Evolutionary conservation across 2,888 invertebrate species (phyloP), one percentile per base, ranked within the genome.

Genomic region (Sphaerophoria taeniata): DNA sequence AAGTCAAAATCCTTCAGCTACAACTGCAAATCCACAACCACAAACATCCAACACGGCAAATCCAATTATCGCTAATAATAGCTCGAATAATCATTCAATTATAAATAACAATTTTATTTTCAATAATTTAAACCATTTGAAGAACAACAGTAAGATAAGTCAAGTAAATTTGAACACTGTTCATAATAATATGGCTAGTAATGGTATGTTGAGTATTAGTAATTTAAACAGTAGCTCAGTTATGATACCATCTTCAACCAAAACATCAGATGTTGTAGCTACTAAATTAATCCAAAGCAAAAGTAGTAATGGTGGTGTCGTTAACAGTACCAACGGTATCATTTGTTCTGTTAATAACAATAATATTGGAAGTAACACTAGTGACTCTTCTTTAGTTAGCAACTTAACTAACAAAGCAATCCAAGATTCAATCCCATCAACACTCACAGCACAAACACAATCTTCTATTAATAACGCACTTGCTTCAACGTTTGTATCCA

Each of bases 351-450:
- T 63, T 45, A 87, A 72, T 74, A 86, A 82, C 31, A 76, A 49
- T 61, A 79, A 79, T 83, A 77, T 49, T 77, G 76, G 65, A 77
- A 87, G 76, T 72, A 87, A 84, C 76, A 77, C 55, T 73, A 87
- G 71, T 80, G 83, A 77, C 65, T 73, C 93, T 94, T 71, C 74
- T 71, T 72, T 86, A 95, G 93, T 94, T 94, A 78, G 67, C 58
- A 67, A 83, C 69, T 45, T 69, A 70, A 75, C 55, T 78, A 75
- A 69, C 74, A 79, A 55, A 43, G 31, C 80, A 86, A 76, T 79
- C 51, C 16, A 72, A 67, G 77, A 86, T 33, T 67, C 73, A 88
- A 89, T 91, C 86, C 89, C 90, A 90, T 87, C 90, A 89, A 85
- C 91, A 89, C 71, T 90, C 88, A 72, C 87, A 87, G 83, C 87